Evolutionary conservation across 2,797 vertebrate genomes (phyloP), one percentile per base, ranked within the genome.

Genomic region (Uromys caudimaculatus): DNA sequence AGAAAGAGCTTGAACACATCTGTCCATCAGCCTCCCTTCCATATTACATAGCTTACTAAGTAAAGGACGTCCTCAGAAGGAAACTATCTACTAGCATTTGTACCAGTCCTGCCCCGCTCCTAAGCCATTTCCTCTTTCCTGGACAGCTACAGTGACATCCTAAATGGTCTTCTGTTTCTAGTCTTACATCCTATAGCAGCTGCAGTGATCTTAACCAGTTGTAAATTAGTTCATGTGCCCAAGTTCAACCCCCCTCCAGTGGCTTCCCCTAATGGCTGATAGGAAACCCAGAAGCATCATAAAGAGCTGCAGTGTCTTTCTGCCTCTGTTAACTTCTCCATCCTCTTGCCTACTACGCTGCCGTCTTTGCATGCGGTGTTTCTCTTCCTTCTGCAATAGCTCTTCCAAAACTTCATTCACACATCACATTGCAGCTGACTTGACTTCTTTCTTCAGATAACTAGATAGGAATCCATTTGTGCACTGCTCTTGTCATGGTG

Each of bases 381-480:
- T 75, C 19, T 73, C 27, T 13, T 54, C 16, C 12, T 47, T 64
- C 35, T 73, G 16, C 41, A 77, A 21, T 23, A 52, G n/a, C 62
- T 32, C 50, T 54, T 69, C 27, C 35, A 11, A 23, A 69, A 67
- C 52, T 64, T n/a, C 58, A 23, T 47, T 41, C 2, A 47, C 82
- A 32, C 38, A 38, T 52, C 21, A n/a, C 52, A 32, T 6, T 23
- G 10, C 11, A 44, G 71, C 24, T 3, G 56, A 56, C 13, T 17
- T 92, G n/a, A 76, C 62, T 21, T 79, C 19, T 71, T 29, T 21
- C 71, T 92, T n/a, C 69, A n/a, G 23, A 50, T 58, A 91, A 82
- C 8, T 16, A 60, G 17, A 32, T 19, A 58, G 62, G 58, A 54
- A 6, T 41, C 54, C 82, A 38, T 24, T 86, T 89, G 62, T 23